A percentile compares a stretch with the other conserved stretches of the same genome.
These are phyloP conservation scores for Drosophila quasianomalipes DNA, from an alignment of 2,888 invertebrate genomes.

Conservation along the genomic window DNA sequence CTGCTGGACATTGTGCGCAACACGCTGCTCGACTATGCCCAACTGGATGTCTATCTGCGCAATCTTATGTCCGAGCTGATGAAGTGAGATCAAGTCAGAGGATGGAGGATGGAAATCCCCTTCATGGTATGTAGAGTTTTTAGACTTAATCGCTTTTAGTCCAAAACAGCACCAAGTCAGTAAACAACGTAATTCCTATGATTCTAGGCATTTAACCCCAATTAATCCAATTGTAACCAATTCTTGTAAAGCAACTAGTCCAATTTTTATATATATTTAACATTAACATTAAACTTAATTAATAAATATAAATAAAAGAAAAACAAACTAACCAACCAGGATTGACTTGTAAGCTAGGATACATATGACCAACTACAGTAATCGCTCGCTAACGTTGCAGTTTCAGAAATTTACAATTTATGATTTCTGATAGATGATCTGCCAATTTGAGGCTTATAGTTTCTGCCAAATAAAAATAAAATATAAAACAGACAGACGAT, in stretches of 20 bases:
- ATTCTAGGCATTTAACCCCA: slow-evolving; percentile 68
- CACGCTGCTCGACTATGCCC: slow-evolving; percentile 92
- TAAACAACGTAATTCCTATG: slow-evolving; percentile 54
- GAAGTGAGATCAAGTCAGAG: slow-evolving; percentile 66
- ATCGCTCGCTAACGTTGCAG: background rate
- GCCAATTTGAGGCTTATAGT: background rate
- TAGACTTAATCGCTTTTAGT: slow-evolving; percentile 64
- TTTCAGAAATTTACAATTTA: background rate
- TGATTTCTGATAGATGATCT: background rate
- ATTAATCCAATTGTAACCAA: slow-evolving; percentile 35
- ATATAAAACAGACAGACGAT: too few species aligned
- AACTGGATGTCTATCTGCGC: slow-evolving; percentile 92
- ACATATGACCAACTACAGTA: background rate
- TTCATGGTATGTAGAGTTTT: slow-evolving; percentile 27
- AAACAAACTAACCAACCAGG: background rate
- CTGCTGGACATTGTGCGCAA: slow-evolving; percentile 92
- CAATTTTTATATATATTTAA: slow-evolving; percentile 79
- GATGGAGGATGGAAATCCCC: background rate
- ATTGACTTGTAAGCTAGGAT: background rate
- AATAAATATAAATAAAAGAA: slow-evolving; percentile 46
- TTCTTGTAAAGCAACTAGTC: slow-evolving; percentile 71
- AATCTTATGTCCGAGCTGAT: slow-evolving; percentile 84
- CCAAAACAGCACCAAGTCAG: slow-evolving; percentile 31
- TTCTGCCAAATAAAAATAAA: background rate
- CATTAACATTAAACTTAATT: slow-evolving; percentile 61